These are phyloP conservation scores for Oophaga sylvatica DNA, from an alignment of 2,797 vertebrate genomes.

Conservation along the genomic window DNA sequence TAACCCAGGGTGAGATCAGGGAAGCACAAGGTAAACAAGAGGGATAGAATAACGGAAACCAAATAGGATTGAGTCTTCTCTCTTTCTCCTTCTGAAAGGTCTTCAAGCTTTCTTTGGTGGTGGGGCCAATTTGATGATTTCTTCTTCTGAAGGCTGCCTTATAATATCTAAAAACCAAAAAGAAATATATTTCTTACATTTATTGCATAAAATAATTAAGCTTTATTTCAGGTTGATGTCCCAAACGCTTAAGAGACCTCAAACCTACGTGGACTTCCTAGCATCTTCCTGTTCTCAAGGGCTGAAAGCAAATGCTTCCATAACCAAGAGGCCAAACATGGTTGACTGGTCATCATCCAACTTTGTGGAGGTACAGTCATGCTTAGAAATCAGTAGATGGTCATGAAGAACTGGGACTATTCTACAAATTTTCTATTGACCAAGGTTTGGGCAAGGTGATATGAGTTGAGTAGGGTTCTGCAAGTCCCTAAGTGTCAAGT, in stretches of 20 bases:
- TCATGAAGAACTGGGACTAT: background rate
- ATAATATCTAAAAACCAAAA: constrained; percentile 82
- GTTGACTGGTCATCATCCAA: background rate
- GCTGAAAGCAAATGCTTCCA: background rate
- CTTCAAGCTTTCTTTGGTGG: constrained; percentile 92
- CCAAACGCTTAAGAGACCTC: background rate
- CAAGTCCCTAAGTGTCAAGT: too few relatives aligned
- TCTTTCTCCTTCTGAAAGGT: background rate
- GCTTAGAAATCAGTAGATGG: background rate
- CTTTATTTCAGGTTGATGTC: background rate
- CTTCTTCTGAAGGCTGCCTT: constrained; percentile 94
- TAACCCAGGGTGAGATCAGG: constrained; percentile 37
- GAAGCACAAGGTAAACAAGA: constrained; percentile 61
- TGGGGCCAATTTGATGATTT: constrained; percentile 94
- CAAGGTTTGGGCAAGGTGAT: too few relatives aligned
- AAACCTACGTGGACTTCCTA: background rate
- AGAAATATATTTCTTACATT: background rate
- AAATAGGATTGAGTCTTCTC: constrained; percentile 38
- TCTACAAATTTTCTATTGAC: too few relatives aligned
- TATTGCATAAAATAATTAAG: background rate
- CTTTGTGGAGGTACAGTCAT: background rate
- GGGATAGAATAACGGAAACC: constrained; percentile 60
- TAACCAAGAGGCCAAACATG: background rate
- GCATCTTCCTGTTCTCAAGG: background rate
- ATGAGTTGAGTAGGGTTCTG: too few relatives aligned